Base-by-base conservation (phyloP, 2,888 invertebrate species). In the Halocaridina rubra region DNA sequence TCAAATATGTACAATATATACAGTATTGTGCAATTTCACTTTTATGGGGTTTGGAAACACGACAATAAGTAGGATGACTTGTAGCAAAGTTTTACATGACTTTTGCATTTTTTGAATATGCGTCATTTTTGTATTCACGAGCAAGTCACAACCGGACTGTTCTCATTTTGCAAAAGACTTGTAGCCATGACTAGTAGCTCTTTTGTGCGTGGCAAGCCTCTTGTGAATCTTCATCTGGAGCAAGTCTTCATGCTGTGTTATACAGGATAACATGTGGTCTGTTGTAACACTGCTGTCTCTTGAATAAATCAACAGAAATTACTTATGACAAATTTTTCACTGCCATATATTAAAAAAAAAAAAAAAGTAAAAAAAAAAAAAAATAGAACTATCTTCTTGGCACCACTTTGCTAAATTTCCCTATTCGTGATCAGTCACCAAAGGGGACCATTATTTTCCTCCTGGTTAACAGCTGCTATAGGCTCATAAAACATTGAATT, bases 21-120 rank as follows among this genome's bases (percentile, higher is more conserved):
- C 53, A 53, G 29, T 69, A 69, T 71, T 77, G 76, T 77, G 76
- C 76, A 77, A n/a, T 77, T 59, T 71, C 80, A 80, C 80, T 72
- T 61, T 80, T 80, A 67, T 80, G 80, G 80, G 80, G 80, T 80
- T 80, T 80, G 80, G 80, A 80, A 80, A 80, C 80, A 80, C 80
- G 80, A 80, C 80, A 80, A 80, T 80, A 80, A 80, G 80, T 80
- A 80, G 80, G 80, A 71, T 71, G 80, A 80, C 71, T 72, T 71
- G 33, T 80, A 80, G 80, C 80, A 72, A 80, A 80, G 72, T 80
- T 80, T 80, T 80, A 80, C 80, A 80, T 72, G 80, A 71, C 71
- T 80, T 80, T 80, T 80, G 80, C 80, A 80, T 80, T 80, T 80
- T 80, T 80, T 80, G 80, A 80, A 80, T 80, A 80, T 72, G 80